Evolutionary conservation across 2,888 invertebrate species (phyloP).

Genomic region (Sminthurides aquaticus): DNA sequence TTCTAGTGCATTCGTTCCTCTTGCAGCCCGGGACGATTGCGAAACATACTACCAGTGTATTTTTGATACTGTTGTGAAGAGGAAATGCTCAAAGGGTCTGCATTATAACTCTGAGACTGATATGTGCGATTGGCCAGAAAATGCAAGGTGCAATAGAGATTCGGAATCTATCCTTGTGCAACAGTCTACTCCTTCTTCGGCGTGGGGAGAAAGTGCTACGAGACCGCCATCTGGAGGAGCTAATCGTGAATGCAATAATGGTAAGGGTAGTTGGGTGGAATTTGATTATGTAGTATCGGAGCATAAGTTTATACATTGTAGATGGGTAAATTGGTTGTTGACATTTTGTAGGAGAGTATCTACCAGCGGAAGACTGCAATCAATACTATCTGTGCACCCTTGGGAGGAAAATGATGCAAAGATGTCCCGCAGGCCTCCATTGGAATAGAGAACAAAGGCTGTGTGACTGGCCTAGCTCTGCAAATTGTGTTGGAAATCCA

Average conservation of each 20-base stretch:
- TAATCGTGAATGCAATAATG: background rate
- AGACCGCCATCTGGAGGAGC: background rate
- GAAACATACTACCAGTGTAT: slow-evolving; percentile 70
- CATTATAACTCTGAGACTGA: slow-evolving; percentile 61
- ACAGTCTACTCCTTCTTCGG: too few species aligned
- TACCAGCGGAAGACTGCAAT: slow-evolving; percentile 61
- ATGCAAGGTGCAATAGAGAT: slow-evolving; percentile 30
- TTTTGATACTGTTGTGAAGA: slow-evolving; percentile 61
- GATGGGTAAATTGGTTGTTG: background rate
- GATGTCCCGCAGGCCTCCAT: slow-evolving; percentile 66
- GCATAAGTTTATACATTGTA: background rate
- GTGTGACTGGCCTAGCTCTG: slow-evolving; percentile 64
- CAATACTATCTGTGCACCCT: slow-evolving; percentile 73
- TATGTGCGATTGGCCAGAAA: slow-evolving; percentile 65
- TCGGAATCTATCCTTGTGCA: background rate
- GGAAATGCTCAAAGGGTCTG: slow-evolving; percentile 65
- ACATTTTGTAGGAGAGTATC: slow-evolving; percentile 68
- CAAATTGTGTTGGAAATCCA: slow-evolving; percentile 23
- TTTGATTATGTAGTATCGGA: background rate
- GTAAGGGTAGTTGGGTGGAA: background rate
- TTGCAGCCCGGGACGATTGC: slow-evolving; percentile 49
- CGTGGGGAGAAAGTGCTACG: background rate
- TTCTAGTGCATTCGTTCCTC: slow-evolving; percentile 9
- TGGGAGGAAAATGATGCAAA: slow-evolving; percentile 50
- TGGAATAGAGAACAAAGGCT: slow-evolving; percentile 61